These are phyloP conservation scores for Lytechinus pictus DNA, from an alignment of 35 echinoderm and acorn worm genomes.

Conservation along the genomic window DNA sequence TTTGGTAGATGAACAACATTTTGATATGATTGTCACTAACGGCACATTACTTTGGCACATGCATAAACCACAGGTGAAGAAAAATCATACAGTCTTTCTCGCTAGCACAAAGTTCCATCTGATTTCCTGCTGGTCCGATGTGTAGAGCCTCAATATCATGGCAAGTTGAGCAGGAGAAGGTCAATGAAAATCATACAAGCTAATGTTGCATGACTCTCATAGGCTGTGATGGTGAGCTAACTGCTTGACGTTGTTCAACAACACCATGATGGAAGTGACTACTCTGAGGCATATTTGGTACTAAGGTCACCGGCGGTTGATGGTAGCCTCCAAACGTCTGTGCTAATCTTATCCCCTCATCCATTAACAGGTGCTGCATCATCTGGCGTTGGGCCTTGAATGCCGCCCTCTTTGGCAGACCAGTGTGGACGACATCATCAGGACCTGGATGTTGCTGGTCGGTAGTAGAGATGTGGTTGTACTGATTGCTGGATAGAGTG, in stretches of 20 bases:
- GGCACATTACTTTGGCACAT: not conserved
- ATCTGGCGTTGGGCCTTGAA: constrained; percentile 64
- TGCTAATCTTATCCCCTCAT: constrained; percentile 83
- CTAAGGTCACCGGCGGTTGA: not conserved
- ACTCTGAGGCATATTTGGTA: not conserved
- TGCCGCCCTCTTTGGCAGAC: constrained; percentile 56
- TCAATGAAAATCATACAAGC: not conserved
- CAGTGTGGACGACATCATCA: constrained; percentile 30
- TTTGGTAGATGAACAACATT: not conserved
- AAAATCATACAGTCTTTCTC: not conserved
- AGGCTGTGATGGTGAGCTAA: not conserved
- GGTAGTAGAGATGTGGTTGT: not conserved
- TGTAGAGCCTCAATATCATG: not conserved
- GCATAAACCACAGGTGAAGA: not conserved
- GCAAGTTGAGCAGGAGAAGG: not conserved
- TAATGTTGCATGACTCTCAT: constrained; percentile 12
- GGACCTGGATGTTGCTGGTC: not conserved
- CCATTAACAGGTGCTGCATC: constrained; percentile 82
- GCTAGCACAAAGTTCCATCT: not conserved
- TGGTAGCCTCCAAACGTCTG: constrained; percentile 51
- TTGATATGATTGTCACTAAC: not conserved
- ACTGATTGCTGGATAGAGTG: not conserved
- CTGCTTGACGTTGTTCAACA: not conserved
- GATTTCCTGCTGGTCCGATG: not conserved
- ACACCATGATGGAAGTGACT: constrained; percentile 19